Evolutionary conservation across 2,888 invertebrate genomes (phyloP), one percentile per base, ranked within the genome.

Genomic region (Deilephila porcellus): DNA sequence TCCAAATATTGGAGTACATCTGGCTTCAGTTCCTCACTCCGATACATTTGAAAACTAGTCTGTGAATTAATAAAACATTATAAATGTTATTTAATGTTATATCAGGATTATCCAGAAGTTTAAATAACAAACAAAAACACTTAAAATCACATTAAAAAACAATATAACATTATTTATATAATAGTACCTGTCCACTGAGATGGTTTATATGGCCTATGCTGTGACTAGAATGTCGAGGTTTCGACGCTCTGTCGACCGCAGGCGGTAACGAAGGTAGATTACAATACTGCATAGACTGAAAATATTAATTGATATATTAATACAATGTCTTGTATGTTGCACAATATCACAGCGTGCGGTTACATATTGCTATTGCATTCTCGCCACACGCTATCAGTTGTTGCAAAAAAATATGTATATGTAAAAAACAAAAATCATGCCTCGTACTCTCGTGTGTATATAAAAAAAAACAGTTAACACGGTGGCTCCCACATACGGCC

Each of bases 201-300:
- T 82, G 79, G 76, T 85, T 85, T 8, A 87, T 82, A 52, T 89
- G 88, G 20, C 86, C 86, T 73, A 88, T 85, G 79, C 86, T 90
- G 79, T 88, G 88, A 75, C 88, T 91, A 60, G 96, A 95, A 73
- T 95, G 92, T 19, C 95, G 95, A 20, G 98, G 98, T 89, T 98
- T 98, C 60, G 98, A 92, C 63, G 97, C 97, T 71, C 98, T 95
- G 87, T 98, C 97, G 37, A 98, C 98, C 56, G 96, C 96, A 19
- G 98, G 98, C 62, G 98, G 97, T 75, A 96, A 86, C 14, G 88
- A 81, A 0, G 87, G 81, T 70, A 94, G 71, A 76, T 94, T 95
- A 80, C 83, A 91, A 76, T 94, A 94, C 77, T 93, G 92, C 85
- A 90, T 91, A 74, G 87, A 92, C 95, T 90, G 93, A 79, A 77